Evolutionary conservation across 2,888 invertebrate genomes (phyloP).

Genomic region (Trichogramma evanescens): DNA sequence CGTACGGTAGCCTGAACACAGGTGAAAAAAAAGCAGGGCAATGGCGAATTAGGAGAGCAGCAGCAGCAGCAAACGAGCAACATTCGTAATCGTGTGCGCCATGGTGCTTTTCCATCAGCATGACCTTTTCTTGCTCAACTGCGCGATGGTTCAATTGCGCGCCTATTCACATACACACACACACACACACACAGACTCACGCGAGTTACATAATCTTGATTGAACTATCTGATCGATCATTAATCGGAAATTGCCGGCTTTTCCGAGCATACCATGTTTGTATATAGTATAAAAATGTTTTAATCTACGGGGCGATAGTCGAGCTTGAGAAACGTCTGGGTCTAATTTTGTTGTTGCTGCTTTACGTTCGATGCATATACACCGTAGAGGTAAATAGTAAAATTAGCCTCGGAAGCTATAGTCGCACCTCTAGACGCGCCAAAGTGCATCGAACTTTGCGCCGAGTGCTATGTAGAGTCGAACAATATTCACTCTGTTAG

Average conservation of each 20-base stretch:
- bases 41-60: neutral
- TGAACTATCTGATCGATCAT: conserved; percentile 5
- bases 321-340: too few relatives aligned
- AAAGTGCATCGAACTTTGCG: too few relatives aligned
- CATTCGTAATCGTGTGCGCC: neutral
- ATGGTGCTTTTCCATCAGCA: neutral
- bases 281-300: too few relatives aligned
- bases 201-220: conserved; percentile 10
- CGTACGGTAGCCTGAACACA: too few relatives aligned
- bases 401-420: too few relatives aligned
- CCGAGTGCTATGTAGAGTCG: too few relatives aligned
- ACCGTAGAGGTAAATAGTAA: too few relatives aligned
- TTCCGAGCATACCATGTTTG: conserved; percentile 3
- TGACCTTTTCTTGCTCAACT: conserved; percentile 1
- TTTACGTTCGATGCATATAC: too few relatives aligned
- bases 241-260: conserved; percentile 11
- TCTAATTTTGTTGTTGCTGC: too few relatives aligned
- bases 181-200: neutral
- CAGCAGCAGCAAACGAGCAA: neutral
- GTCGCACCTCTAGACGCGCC: too few relatives aligned
- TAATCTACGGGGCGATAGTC: too few relatives aligned
- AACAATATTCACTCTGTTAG: too few relatives aligned
- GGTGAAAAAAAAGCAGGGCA: neutral
- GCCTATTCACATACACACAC: neutral
- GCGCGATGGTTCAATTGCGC: neutral